phyloP scores from a whole-genome alignment of 1,140 invertebrate genomes.

The Brachionus rubens region DNA sequence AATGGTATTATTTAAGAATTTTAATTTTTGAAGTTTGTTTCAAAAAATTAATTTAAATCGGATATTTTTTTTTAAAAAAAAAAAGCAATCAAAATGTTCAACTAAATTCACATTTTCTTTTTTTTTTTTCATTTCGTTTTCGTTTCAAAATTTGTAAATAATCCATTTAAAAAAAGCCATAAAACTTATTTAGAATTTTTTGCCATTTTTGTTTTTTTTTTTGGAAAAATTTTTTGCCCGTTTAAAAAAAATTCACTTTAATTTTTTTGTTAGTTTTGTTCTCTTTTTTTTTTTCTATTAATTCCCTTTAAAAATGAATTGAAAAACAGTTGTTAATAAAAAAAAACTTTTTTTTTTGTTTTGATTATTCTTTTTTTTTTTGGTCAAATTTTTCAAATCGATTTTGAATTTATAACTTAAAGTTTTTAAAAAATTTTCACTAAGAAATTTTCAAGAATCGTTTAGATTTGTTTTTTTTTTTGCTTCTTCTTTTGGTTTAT shows the following conservation, averaged over 20 bases:
- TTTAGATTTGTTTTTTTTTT: neutral
- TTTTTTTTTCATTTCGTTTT: conserved; percentile 24
- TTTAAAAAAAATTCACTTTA: conserved; percentile 7
- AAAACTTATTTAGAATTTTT: conserved; percentile 31
- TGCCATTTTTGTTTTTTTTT: neutral
- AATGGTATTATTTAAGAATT: no score
- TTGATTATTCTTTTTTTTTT: neutral
- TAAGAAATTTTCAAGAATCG: conserved; percentile 31
- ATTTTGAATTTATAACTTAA: conserved; percentile 11
- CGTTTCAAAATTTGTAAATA: conserved; percentile 31
- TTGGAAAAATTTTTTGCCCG: conserved; percentile 28
- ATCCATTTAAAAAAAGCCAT: neutral
- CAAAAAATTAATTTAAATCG: conserved; percentile 25
- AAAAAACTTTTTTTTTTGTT: conserved; percentile 2
- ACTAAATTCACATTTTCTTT: neutral
- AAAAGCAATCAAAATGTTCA: conserved; percentile 12
- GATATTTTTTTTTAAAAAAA: conserved; percentile 8
- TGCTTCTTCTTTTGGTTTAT: no score
- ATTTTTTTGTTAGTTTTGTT: conserved; percentile 18
- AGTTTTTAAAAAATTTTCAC: neutral
- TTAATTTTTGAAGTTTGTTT: no score
- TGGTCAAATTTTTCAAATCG: conserved; percentile 23
- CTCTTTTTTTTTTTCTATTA: conserved; percentile 8
- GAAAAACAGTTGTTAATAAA: neutral
- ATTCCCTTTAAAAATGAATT: no score